Evolutionary conservation across 2,888 invertebrate genomes (phyloP).

Genomic region (Sialis fuliginosa): DNA sequence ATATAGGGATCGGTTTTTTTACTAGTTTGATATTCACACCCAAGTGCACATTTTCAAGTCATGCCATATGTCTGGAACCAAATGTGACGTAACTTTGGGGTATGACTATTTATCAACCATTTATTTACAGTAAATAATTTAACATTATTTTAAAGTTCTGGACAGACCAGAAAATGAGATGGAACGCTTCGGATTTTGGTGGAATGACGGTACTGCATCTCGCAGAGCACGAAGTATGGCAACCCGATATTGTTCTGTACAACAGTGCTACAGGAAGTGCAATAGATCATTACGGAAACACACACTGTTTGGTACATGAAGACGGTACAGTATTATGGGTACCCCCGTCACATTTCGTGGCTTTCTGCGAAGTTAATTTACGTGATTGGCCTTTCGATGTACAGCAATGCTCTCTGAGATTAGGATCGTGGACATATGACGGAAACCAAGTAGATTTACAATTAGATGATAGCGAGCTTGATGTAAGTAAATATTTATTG

Average conservation of each 20-base stretch:
- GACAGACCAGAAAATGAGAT: constrained; percentile 53
- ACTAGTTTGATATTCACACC: no score
- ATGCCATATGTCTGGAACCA: no score
- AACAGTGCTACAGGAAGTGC: constrained; percentile 46
- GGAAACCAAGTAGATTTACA: constrained; percentile 36
- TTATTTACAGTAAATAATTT: no score
- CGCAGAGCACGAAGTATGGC: constrained; percentile 58
- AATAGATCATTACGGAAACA: constrained; percentile 39
- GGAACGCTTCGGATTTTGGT: constrained; percentile 50
- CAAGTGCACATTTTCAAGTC: no score
- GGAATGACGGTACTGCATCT: constrained; percentile 40
- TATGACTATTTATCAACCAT: no score
- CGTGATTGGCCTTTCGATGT: constrained; percentile 57
- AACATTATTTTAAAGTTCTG: constrained; percentile 36
- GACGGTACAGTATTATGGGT: constrained; percentile 43
- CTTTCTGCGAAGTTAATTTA: constrained; percentile 46
- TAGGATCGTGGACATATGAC: constrained; percentile 57
- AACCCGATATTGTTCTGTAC: constrained; percentile 54
- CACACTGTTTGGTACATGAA: constrained; percentile 29
- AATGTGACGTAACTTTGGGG: no score
- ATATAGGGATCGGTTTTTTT: no score
- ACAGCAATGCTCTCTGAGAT: constrained; percentile 44
- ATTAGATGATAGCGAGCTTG: constrained; percentile 13
- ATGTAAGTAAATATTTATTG: constrained; percentile 13
- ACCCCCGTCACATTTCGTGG: constrained; percentile 46